A percentile compares a stretch with the other conserved stretches of the same genome.
These are phyloP conservation scores for Alca torda DNA, from an alignment of 2,797 vertebrate species.

Conservation along the genomic window DNA sequence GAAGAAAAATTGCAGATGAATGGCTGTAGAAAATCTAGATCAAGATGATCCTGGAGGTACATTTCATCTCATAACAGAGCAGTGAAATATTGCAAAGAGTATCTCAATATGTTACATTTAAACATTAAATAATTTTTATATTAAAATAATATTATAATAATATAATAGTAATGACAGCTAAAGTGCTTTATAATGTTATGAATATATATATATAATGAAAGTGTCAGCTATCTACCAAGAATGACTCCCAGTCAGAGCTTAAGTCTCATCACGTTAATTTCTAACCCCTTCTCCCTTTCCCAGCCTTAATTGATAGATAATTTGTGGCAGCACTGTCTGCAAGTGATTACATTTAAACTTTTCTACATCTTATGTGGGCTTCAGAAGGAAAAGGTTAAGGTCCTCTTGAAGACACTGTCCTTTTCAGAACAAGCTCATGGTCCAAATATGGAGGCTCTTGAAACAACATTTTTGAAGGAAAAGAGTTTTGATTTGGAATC, in stretches of 20 bases:
- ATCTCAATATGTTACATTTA: neutral
- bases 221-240: neutral
- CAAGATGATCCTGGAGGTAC: neutral
- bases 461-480: neutral
- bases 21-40: neutral
- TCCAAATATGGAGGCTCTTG: neutral
- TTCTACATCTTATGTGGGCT: neutral
- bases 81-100: neutral
- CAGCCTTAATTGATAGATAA: neutral
- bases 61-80: neutral
- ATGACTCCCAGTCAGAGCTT: neutral
- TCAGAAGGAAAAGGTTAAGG: neutral
- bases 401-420: neutral
- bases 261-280: neutral
- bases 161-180: neutral
- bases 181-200: neutral
- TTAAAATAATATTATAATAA: neutral
- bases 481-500: neutral
- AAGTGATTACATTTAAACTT: neutral
- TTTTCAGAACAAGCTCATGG: neutral
- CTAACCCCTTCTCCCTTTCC: neutral
- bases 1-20: neutral
- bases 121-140: neutral
- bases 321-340: neutral
- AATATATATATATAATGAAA: neutral